These are phyloP conservation scores for Sapayoa aenigma DNA, from an alignment of 2,113 vertebrate species.

Conservation along the genomic window DNA sequence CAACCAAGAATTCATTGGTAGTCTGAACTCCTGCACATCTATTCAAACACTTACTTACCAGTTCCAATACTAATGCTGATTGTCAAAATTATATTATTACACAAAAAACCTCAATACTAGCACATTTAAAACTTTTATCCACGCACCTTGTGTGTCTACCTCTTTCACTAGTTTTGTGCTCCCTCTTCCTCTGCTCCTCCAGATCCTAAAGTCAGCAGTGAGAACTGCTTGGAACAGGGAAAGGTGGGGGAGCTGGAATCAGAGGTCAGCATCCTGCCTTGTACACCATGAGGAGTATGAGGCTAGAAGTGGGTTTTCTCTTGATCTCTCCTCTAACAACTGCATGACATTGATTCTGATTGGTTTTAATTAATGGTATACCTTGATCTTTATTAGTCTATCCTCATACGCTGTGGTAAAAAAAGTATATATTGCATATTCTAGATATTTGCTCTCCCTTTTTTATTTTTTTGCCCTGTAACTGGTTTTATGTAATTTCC, in stretches of 20 bases:
- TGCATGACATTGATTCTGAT: not conserved
- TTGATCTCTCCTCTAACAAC: not conserved
- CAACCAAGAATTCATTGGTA: not conserved
- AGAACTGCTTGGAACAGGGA: not conserved
- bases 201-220: not conserved
- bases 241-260: not conserved
- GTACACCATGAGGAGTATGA: accelerated
- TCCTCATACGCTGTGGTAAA: not conserved
- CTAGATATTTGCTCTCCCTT: not conserved
- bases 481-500: not conserved
- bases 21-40: not conserved
- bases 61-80: not conserved
- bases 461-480: not conserved
- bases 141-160: accelerated
- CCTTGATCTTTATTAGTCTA: not conserved
- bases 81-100: not conserved
- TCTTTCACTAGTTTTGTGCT: not conserved
- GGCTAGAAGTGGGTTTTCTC: not conserved
- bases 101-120: not conserved
- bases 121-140: not conserved
- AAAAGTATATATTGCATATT: not conserved
- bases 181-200: not conserved
- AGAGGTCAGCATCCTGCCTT: not conserved
- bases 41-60: not conserved
- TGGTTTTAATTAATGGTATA: not conserved